These are phyloP conservation scores for Prochilodus magdalenae DNA, from an alignment of 2,113 vertebrate genomes.

Conservation along the genomic window DNA sequence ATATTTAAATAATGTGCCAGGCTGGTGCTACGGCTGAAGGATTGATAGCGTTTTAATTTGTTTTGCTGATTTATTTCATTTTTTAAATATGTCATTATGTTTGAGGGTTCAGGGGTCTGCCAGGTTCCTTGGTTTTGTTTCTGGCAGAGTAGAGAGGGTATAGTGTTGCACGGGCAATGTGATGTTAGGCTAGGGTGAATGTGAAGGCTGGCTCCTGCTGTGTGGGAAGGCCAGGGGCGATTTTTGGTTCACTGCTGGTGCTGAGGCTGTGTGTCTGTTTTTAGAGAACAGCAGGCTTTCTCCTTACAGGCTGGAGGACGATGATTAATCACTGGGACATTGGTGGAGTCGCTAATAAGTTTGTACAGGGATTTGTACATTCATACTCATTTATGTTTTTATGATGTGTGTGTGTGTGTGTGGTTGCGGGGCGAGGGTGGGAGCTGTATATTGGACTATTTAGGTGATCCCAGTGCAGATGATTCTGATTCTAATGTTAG, in stretches of 20 bases:
- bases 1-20: not conserved
- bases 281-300: not conserved
- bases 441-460: too few species aligned
- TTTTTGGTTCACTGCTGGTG: not conserved
- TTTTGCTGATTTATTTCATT: not conserved
- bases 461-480: too few species aligned
- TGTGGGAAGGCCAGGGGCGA: not conserved
- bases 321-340: conserved; percentile 1
- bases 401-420: not conserved
- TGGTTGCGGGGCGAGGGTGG: too few species aligned
- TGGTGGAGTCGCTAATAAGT: conserved; percentile 1
- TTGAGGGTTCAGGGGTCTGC: not conserved
- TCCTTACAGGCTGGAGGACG: conserved; percentile 1
- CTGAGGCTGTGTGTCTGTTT: not conserved
- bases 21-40: not conserved
- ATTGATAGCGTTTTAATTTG: not conserved
- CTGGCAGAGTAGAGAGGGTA: not conserved
- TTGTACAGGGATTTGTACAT: not conserved
- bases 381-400: not conserved
- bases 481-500: too few species aligned
- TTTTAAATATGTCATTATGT: not conserved
- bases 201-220: not conserved
- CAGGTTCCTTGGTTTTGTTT: not conserved
- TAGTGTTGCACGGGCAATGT: not conserved
- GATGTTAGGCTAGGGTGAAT: not conserved